A percentile compares a stretch with the other conserved stretches of the same genome.
phyloP scores from a whole-genome alignment of 1,140 invertebrate genomes.

The Ladona fulva region DNA sequence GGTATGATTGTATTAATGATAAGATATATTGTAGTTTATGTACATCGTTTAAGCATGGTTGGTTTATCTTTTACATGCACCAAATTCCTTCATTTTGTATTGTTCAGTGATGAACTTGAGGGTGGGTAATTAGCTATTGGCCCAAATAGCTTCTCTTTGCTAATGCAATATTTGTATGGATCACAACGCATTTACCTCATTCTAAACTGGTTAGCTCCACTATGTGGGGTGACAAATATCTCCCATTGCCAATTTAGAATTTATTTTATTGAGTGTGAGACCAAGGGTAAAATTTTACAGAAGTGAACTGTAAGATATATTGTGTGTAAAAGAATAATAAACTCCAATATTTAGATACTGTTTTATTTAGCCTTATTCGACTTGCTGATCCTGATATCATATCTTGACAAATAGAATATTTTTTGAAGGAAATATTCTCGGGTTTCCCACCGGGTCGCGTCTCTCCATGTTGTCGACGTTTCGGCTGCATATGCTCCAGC shows the following conservation, averaged over 20 bases:
- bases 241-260: neutral
- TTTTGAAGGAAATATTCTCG: too few species aligned
- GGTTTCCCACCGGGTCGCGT: too few species aligned
- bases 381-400: too few species aligned
- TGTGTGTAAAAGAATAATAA: neutral
- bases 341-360: neutral
- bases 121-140: neutral
- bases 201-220: neutral
- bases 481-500: too few species aligned
- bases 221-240: neutral
- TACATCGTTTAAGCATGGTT: neutral
- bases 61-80: neutral
- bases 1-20: neutral
- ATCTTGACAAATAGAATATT: too few species aligned
- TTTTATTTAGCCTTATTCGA: too few species aligned
- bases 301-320: neutral
- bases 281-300: neutral
- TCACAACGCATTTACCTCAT: neutral
- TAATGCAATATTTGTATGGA: neutral
- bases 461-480: too few species aligned
- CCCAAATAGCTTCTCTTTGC: neutral
- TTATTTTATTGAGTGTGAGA: conserved; percentile 3
- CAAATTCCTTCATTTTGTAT: neutral
- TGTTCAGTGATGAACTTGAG: neutral
- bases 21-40: neutral